These are phyloP conservation scores for Tapera naevia DNA, from an alignment of 2,797 vertebrate genomes.

Conservation along the genomic window DNA sequence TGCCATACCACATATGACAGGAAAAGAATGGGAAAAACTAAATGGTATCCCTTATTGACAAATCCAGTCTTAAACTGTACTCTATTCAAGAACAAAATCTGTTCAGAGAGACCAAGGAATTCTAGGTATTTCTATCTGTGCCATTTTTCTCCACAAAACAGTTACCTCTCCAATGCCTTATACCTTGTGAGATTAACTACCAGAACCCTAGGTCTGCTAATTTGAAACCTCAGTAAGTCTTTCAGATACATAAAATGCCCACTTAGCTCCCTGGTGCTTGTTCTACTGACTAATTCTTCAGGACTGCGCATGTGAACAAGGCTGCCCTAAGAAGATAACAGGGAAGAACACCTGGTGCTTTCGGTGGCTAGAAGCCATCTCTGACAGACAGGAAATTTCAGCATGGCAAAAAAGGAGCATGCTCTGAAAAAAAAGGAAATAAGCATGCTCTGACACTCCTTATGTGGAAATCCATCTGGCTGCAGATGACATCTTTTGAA, in stretches of 20 bases:
- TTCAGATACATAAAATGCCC: neutral
- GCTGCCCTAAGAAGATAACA: neutral
- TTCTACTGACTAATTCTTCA: neutral
- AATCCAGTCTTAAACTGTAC: neutral
- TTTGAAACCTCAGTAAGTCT: neutral
- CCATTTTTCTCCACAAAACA: neutral
- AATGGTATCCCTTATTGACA: neutral
- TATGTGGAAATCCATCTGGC: neutral
- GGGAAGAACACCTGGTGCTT: neutral
- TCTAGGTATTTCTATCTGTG: neutral
- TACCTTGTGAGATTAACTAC: neutral
- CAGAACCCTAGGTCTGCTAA: neutral
- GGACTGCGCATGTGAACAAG: neutral
- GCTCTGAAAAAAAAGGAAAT: neutral
- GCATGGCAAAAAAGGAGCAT: neutral
- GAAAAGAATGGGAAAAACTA: neutral
- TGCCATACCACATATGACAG: neutral
- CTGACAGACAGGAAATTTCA: neutral
- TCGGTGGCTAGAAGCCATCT: neutral
- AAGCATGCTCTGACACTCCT: neutral
- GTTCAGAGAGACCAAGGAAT: neutral
- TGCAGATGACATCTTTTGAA: neutral
- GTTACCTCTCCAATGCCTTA: neutral
- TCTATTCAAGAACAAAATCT: neutral
- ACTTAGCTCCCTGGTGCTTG: accelerated